phyloP scores from a whole-genome alignment of 2,888 invertebrate genomes.

The Sarcophaga subvicina region DNA sequence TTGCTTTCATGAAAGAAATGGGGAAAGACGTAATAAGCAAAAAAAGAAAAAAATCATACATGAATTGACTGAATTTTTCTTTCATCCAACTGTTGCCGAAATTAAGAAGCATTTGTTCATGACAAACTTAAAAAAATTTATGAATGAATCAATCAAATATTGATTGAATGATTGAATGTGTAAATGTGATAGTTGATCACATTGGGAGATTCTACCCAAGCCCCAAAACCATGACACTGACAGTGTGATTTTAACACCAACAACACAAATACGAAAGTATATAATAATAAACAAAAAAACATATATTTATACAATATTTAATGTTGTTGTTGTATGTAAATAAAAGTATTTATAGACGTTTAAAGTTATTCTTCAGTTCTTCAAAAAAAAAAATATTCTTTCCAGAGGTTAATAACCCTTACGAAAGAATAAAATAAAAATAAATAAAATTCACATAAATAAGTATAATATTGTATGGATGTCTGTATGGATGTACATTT shows the following conservation, averaged over 20 bases:
- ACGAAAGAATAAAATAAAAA: conserved; percentile 71
- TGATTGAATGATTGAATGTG: background rate
- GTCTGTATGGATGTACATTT: background rate
- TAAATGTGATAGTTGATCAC: conserved; percentile 24
- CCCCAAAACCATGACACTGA: background rate
- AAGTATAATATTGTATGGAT: conserved; percentile 13
- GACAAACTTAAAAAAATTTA: conserved; percentile 25
- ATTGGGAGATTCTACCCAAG: background rate
- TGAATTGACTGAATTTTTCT: background rate
- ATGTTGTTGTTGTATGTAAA: conserved; percentile 66
- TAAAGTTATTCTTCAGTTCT: conserved; percentile 47
- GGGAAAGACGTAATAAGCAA: background rate
- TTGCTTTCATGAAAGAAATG: background rate
- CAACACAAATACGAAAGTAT: conserved; percentile 36
- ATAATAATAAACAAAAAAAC: background rate
- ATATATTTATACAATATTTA: conserved; percentile 49
- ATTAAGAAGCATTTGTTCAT: background rate
- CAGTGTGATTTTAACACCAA: conserved; percentile 28
- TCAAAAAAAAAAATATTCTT: conserved; percentile 14
- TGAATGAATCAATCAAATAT: conserved; percentile 29
- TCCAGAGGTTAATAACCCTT: conserved; percentile 79
- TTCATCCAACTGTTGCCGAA: background rate
- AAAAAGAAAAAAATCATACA: background rate
- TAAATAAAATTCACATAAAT: conserved; percentile 52
- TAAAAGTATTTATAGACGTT: conserved; percentile 55